phyloP scores from a whole-genome alignment of 2,888 invertebrate species.

The Cetonia aurata region DNA sequence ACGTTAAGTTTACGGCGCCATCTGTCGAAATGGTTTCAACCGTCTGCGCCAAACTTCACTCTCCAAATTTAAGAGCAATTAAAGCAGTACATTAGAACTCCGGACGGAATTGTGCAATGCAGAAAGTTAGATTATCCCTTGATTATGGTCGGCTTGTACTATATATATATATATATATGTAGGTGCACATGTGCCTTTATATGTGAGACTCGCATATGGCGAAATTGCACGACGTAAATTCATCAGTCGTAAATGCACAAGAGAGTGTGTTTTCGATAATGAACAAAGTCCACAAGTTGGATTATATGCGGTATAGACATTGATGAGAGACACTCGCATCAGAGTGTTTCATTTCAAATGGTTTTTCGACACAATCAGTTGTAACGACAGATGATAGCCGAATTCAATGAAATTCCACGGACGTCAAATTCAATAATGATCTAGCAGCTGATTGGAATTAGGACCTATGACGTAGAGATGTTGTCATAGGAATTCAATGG shows the following conservation, averaged over 20 bases:
- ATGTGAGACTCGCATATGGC: neutral
- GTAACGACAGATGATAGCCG: too few relatives aligned
- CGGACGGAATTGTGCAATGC: conserved; percentile 1
- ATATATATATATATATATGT: neutral
- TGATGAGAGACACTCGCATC: too few relatives aligned
- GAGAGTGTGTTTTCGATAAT: neutral
- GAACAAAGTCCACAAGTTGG: too few relatives aligned
- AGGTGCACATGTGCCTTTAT: neutral
- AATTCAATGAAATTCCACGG: too few relatives aligned
- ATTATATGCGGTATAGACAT: too few relatives aligned
- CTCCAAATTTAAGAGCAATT: conserved; percentile 14
- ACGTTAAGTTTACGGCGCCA: neutral
- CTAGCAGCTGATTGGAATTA: too few relatives aligned
- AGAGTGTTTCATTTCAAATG: too few relatives aligned
- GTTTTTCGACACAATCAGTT: too few relatives aligned
- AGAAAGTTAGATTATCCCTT: conserved; percentile 18
- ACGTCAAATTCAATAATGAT: too few relatives aligned
- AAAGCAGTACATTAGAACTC: conserved; percentile 1
- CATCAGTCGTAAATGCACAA: neutral
- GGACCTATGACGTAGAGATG: too few relatives aligned
- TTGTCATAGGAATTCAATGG: too few relatives aligned
- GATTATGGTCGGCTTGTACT: conserved; percentile 5
- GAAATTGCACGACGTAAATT: neutral
- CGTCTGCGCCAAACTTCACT: neutral
- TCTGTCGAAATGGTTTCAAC: conserved; percentile 5